These are phyloP conservation scores for Sebastes taczanowskii DNA, from an alignment of 2,797 vertebrate species.

Conservation along the genomic window DNA sequence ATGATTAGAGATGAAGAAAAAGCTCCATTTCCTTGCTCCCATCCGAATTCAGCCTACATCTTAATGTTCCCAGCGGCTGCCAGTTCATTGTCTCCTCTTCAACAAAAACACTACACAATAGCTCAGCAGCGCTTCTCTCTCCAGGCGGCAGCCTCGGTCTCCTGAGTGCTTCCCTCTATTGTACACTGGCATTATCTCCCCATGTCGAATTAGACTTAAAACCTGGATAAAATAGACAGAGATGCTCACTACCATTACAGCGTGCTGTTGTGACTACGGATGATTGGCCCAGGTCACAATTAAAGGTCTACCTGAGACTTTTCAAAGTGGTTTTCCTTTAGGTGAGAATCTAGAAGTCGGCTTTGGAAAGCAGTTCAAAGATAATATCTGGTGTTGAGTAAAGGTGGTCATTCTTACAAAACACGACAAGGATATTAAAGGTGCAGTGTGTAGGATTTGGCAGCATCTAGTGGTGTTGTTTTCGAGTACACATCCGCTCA, in stretches of 20 bases:
- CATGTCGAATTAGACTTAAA: conserved; percentile 20
- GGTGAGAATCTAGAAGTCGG: neutral
- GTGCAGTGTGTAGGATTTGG: neutral
- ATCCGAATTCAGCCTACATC: neutral
- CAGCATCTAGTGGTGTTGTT: neutral
- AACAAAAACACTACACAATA: conserved; percentile 12
- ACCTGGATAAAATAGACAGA: conserved; percentile 6
- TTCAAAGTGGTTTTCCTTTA: neutral
- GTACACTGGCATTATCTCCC: conserved; percentile 17
- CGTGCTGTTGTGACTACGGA: neutral
- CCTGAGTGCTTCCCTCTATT: conserved; percentile 13
- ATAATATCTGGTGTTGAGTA: neutral
- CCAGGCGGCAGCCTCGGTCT: conserved; percentile 5
- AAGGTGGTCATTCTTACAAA: neutral
- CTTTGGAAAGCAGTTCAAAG: neutral
- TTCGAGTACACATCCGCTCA: neutral
- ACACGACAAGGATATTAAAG: neutral
- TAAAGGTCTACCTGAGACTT: conserved; percentile 13
- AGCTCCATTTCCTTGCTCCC: neutral
- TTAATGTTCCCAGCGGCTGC: neutral
- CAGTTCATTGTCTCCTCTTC: conserved; percentile 16
- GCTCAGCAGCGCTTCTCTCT: conserved; percentile 10
- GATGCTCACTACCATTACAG: conserved; percentile 7
- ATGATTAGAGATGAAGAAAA: neutral
- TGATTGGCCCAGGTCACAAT: neutral